Conservation (phyloP, 1,140 invertebrate species). For the Mercenaria mercenaria region DNA sequence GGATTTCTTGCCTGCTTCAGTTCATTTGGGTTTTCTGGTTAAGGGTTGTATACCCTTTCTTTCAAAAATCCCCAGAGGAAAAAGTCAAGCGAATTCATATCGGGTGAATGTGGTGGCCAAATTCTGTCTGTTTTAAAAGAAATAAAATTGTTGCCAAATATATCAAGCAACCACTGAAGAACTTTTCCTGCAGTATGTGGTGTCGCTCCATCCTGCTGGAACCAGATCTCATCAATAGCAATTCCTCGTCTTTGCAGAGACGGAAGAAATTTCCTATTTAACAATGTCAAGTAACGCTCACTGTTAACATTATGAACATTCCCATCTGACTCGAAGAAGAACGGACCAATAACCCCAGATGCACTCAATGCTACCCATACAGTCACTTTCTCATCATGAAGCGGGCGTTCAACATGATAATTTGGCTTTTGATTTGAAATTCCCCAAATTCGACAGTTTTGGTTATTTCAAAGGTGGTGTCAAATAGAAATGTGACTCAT, state of each 20-base stretch:
- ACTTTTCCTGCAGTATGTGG: slow-evolving; percentile 19
- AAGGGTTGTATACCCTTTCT: background rate
- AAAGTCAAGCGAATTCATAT: slow-evolving; percentile 11
- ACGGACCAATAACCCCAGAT: slow-evolving; percentile 30
- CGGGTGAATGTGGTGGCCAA: slow-evolving; percentile 7
- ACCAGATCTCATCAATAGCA: slow-evolving; percentile 26
- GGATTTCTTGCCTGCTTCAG: too few relatives aligned
- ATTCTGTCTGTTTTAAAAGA: background rate
- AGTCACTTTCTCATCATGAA: slow-evolving; percentile 34
- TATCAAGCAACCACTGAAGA: background rate
- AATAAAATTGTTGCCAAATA: slow-evolving; percentile 32
- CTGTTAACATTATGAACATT: background rate
- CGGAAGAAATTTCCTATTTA: slow-evolving; percentile 21
- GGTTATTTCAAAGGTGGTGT: background rate
- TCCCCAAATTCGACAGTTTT: background rate
- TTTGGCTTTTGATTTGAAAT: background rate
- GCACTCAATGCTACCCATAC: background rate
- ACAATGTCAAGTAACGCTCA: background rate
- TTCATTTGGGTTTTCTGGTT: background rate
- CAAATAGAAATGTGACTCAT: too few relatives aligned
- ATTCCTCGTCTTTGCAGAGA: background rate
- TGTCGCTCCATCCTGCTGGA: slow-evolving; percentile 47
- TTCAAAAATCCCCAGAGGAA: background rate
- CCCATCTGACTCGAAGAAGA: slow-evolving; percentile 46
- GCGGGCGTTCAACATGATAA: slow-evolving; percentile 24